Conservation (phyloP, 2,113 vertebrate genomes). For the Lophochroa leadbeateri region DNA sequence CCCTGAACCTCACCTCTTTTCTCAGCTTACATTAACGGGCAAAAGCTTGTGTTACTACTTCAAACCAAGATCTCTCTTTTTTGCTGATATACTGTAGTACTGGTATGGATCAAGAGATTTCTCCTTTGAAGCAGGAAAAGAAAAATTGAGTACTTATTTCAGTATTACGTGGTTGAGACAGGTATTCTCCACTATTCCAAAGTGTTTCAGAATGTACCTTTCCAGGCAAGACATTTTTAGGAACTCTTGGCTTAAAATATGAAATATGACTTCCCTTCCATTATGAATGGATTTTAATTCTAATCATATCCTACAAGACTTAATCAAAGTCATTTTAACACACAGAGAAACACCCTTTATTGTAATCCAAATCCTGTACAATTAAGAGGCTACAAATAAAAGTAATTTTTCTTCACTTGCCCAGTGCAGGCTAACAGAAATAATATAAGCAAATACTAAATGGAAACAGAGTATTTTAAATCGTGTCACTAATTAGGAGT, state of each 20-base stretch:
- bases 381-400: not conserved
- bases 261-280: not conserved
- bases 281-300: not conserved
- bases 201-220: not conserved
- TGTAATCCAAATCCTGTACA: not conserved
- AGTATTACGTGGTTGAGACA: not conserved
- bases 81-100: not conserved
- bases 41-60: not conserved
- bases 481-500: not conserved
- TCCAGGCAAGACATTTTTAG: not conserved
- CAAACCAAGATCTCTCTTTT: not conserved
- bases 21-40: not conserved
- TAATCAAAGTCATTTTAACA: not conserved
- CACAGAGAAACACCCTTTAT: not conserved
- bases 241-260: not conserved
- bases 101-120: not conserved
- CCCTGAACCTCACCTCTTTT: not conserved
- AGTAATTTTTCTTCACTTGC: not conserved
- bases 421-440: not conserved
- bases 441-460: not conserved
- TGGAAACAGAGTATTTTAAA: not conserved
- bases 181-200: not conserved
- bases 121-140: not conserved
- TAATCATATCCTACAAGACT: not conserved
- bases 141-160: not conserved